phyloP scores from a whole-genome alignment of 1,140 invertebrate genomes.

The Oscheius sp. region DNA sequence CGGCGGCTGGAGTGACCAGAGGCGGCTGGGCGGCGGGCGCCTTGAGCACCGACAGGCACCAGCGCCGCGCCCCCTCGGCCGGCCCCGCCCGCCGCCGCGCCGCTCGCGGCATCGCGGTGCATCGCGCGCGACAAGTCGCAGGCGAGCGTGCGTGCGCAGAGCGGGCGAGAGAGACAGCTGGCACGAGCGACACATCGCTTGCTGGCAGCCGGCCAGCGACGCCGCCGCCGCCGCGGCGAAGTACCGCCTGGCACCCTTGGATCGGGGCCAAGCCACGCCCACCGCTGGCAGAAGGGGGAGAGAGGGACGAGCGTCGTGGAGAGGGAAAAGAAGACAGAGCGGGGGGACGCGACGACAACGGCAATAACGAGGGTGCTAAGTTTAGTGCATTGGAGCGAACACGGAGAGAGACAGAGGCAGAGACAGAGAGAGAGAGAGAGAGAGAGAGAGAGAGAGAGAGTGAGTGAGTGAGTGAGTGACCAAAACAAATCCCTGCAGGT shows the following conservation, averaged over 20 bases:
- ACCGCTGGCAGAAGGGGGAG: too few relatives aligned
- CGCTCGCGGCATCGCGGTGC: too few relatives aligned
- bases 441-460: not conserved
- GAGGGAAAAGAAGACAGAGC: constrained; percentile 4
- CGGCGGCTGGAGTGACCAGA: constrained; percentile 6
- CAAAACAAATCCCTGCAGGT: too few relatives aligned
- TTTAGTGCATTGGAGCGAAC: too few relatives aligned
- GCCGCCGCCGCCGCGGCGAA: too few relatives aligned
- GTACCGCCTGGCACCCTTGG: constrained; percentile 26
- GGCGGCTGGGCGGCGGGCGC: too few relatives aligned
- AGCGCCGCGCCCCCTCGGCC: too few relatives aligned
- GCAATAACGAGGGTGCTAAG: too few relatives aligned
- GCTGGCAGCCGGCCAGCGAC: not conserved
- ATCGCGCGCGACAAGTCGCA: too few relatives aligned
- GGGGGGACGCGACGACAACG: too few relatives aligned
- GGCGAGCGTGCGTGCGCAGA: too few relatives aligned
- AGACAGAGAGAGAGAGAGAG: not conserved
- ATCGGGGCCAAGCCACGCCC: constrained; percentile 13
- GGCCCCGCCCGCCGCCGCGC: too few relatives aligned
- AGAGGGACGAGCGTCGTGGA: constrained; percentile 1
- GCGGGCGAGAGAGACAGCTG: constrained; percentile 4
- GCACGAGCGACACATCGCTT: not conserved
- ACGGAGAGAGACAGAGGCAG: not conserved
- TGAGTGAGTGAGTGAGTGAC: not conserved
- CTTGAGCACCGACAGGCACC: not conserved